Evolutionary conservation across 2,797 vertebrate species (phyloP), one percentile per base, ranked within the genome.

Genomic region (Sebastes iracundus): DNA sequence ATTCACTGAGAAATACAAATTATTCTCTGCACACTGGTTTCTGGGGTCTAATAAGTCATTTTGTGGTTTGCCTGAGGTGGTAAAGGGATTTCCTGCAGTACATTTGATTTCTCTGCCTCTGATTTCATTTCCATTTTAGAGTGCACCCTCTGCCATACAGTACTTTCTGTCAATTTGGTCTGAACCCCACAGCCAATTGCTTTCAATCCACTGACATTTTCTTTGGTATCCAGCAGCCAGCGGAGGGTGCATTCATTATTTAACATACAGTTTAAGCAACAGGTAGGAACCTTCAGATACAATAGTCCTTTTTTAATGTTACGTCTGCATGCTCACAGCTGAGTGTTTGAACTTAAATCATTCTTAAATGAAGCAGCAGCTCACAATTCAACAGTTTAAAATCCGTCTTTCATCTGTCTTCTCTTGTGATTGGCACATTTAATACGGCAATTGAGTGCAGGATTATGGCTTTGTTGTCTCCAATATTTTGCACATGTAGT

Each of bases 101-200:
- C 33, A 18, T 83, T 79, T 66, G 46, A 81, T 65, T 82, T 86
- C 23, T 76, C 64, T 35, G 22, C n/a, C 60, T 73, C 77, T 63
- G 73, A 86, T 69, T 79, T 82, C 1, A 80, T 87, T 85, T 80
- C 69, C 52, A 79, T 71, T 81, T 66, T 60, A 62, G 27, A 52
- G 18, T 65, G 14, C 35, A 53, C 33, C 27, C 0, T 13, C 30
- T 66, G 23, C 68, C 58, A 30, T 52, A 81, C 61, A 82, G 56
- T 60, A 32, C 58, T 70, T 73, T 72, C 30, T 75, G 70, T 73
- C 67, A 75, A 52, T 75, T 70, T 83, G 52, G 38, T 75, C 66
- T 72, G 68, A 83, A 56, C 72, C 73, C 42, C 22, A 28, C 5
- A 60, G 63, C 33, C 49, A 74, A 56, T 28, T 72, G 33, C 68